Evolutionary conservation across 1,140 invertebrate species (phyloP).

Genomic region (Nixonia krombeini): DNA sequence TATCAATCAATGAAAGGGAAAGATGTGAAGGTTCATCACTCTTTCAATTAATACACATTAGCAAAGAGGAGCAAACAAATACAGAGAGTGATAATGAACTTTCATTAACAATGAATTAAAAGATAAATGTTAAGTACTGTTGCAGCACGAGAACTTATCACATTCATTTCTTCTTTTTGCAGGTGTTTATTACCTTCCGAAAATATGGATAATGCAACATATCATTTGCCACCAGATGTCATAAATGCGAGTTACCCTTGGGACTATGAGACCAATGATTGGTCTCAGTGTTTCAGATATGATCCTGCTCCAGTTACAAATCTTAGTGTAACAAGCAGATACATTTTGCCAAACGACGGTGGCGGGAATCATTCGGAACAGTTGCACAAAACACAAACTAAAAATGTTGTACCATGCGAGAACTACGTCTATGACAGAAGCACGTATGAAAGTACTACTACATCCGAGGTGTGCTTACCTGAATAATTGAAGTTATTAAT

Average conservation of each 20-base stretch:
- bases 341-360: slow-evolving; percentile 20
- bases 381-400: slow-evolving; percentile 53
- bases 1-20: too few species aligned
- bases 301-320: slow-evolving; percentile 14
- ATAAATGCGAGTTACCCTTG: slow-evolving; percentile 74
- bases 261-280: slow-evolving; percentile 65
- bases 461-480: slow-evolving; percentile 43
- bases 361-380: too few species aligned
- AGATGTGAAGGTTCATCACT: slow-evolving; percentile 1
- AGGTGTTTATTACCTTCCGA: slow-evolving; percentile 78
- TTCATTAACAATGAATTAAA: too few species aligned
- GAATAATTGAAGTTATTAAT: slow-evolving; percentile 1
- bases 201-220: slow-evolving; percentile 69
- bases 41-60: not conserved
- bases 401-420: slow-evolving; percentile 63
- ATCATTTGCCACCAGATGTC: slow-evolving; percentile 62
- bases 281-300: slow-evolving; percentile 71
- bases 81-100: too few species aligned
- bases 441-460: slow-evolving; percentile 75
- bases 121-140: too few species aligned
- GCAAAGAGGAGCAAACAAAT: not conserved
- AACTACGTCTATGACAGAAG: slow-evolving; percentile 76
- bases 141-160: not conserved
- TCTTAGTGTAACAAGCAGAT: slow-evolving; percentile 11
- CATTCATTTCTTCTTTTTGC: slow-evolving; percentile 41